Evolutionary conservation across 2,888 invertebrate genomes (phyloP).

Genomic region (Thumatha senex): DNA sequence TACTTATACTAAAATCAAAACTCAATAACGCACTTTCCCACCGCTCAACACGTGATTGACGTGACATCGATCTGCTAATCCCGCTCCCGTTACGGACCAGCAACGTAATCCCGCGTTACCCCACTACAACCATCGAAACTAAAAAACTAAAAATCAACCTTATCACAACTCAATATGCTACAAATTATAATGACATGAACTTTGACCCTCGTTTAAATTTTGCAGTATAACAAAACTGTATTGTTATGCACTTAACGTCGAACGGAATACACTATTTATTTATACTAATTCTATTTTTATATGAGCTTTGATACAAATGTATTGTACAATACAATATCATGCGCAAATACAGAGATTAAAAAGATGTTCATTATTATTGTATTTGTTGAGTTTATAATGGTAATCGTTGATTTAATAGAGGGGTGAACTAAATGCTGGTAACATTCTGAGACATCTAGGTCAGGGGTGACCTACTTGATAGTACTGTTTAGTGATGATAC

Average conservation of each 20-base stretch:
- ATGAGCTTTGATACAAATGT: constrained; percentile 56
- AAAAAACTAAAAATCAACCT: constrained; percentile 4
- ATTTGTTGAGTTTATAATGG: constrained; percentile 19
- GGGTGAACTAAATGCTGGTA: neutral
- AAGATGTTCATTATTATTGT: constrained; percentile 22
- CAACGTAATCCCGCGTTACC: constrained; percentile 27
- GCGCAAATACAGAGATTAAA: constrained; percentile 23
- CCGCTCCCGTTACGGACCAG: constrained; percentile 36
- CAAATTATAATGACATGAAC: neutral
- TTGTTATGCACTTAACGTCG: constrained; percentile 73
- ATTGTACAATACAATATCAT: constrained; percentile 31
- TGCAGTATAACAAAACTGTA: constrained; percentile 54
- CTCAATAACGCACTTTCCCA: constrained; percentile 38
- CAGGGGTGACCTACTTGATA: no score
- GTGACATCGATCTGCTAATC: constrained; percentile 65
- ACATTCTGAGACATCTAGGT: no score
- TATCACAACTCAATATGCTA: neutral
- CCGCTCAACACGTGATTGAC: constrained; percentile 38
- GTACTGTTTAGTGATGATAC: no score
- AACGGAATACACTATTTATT: constrained; percentile 62
- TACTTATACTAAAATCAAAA: neutral
- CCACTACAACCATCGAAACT: constrained; percentile 20
- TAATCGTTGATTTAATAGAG: constrained; percentile 14
- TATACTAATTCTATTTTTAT: constrained; percentile 73
- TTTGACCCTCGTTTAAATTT: constrained; percentile 22